Percentiles rank a stretch among this genome's conserved stretches.
Evolutionary conservation across 2,888 invertebrate species (phyloP).

Genomic region (Lasioglossum leucozonium): DNA sequence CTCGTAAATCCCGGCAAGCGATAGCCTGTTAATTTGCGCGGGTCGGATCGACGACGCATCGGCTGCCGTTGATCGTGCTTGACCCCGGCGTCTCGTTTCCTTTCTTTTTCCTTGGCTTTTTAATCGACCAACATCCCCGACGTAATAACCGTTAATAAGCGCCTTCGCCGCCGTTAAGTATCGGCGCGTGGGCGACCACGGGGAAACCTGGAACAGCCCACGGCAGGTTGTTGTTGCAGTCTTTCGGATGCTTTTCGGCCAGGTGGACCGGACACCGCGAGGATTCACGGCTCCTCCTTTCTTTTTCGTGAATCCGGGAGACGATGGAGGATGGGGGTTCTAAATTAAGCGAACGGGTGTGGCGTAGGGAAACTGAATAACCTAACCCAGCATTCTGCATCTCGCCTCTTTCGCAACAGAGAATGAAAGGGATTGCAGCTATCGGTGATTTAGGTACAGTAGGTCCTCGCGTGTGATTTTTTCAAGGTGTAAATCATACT

Average conservation of each 20-base stretch:
- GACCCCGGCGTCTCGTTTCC: background rate
- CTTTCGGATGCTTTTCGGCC: slow-evolving; percentile 50
- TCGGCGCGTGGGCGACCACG: slow-evolving; percentile 75
- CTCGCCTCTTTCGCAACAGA: background rate
- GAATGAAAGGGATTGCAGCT: background rate
- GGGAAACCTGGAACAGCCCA: slow-evolving; percentile 58
- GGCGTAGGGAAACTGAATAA: background rate
- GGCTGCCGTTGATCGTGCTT: slow-evolving; percentile 31
- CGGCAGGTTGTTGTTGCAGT: slow-evolving; percentile 67
- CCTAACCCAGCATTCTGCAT: background rate
- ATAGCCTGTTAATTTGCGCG: slow-evolving; percentile 52
- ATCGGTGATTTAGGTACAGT: too few relatives aligned
- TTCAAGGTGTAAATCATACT: too few relatives aligned
- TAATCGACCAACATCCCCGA: slow-evolving; percentile 71
- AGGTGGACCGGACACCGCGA: slow-evolving; percentile 35
- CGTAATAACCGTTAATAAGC: slow-evolving; percentile 80
- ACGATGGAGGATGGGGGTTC: slow-evolving; percentile 2
- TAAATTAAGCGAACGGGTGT: slow-evolving; percentile 3
- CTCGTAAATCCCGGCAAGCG: slow-evolving; percentile 49
- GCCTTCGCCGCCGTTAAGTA: slow-evolving; percentile 77
- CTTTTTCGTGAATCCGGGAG: background rate
- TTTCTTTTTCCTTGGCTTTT: slow-evolving; percentile 44
- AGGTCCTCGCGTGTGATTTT: too few relatives aligned
- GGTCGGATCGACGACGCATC: slow-evolving; percentile 42
- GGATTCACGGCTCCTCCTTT: slow-evolving; percentile 36